Percentiles rank a stretch among this genome's conserved stretches.
Evolutionary conservation across 1,140 invertebrate genomes (phyloP).

Genomic region (Manduca sexta): DNA sequence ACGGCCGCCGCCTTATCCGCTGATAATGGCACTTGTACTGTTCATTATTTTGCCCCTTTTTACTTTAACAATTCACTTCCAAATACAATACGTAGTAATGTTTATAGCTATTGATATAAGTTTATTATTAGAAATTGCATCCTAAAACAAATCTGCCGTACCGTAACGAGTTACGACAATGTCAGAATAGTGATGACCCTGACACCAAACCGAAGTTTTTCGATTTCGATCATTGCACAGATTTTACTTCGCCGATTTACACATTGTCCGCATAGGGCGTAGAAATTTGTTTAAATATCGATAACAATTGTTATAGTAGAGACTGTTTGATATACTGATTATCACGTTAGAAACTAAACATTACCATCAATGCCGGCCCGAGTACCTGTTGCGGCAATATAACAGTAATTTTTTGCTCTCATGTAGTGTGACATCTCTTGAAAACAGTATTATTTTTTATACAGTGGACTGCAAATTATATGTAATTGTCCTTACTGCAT

Average conservation of each 20-base stretch:
- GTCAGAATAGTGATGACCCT: conserved; percentile 13
- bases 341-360: no score
- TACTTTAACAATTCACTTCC: conserved; percentile 2
- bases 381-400: neutral
- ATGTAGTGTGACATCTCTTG: neutral
- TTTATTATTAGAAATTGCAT: conserved; percentile 2
- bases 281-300: no score
- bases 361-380: neutral
- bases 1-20: conserved; percentile 38
- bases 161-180: conserved; percentile 17
- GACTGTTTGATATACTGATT: no score
- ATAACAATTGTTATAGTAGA: no score
- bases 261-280: no score
- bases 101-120: conserved; percentile 1
- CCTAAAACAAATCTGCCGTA: conserved; percentile 3
- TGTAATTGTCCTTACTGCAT: conserved; percentile 12
- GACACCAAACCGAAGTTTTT: conserved; percentile 16
- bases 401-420: neutral
- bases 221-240: conserved; percentile 19
- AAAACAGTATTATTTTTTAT: neutral
- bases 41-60: conserved; percentile 5
- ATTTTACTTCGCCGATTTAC: neutral
- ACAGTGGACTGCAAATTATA: conserved; percentile 7
- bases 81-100: neutral
- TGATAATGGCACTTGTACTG: conserved; percentile 26